Conservation (phyloP, 2,888 invertebrate genomes). For the Leptinotarsa peninsularis region DNA sequence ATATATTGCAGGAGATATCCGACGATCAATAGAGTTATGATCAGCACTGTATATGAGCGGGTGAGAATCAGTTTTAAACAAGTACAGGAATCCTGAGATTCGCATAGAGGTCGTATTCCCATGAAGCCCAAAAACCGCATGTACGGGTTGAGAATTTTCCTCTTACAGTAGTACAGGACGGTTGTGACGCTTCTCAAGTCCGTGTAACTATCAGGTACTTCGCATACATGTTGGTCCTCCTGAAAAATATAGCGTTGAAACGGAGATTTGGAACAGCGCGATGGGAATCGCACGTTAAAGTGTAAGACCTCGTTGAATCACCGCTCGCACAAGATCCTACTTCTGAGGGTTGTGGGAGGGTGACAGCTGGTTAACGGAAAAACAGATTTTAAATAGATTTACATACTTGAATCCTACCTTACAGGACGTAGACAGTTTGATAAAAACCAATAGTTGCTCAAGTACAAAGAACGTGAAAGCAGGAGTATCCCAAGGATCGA, state of each 20-base stretch:
- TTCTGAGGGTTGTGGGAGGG: too few relatives aligned
- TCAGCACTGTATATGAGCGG: conserved; percentile 74
- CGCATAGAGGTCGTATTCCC: conserved; percentile 80
- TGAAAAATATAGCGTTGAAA: not conserved
- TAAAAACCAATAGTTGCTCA: too few relatives aligned
- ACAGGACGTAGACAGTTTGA: too few relatives aligned
- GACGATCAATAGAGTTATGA: conserved; percentile 36
- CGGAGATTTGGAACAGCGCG: not conserved
- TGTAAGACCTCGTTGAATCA: too few relatives aligned
- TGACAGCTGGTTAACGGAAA: too few relatives aligned
- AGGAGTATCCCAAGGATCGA: too few relatives aligned
- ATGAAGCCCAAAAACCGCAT: conserved; percentile 79
- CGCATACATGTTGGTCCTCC: conserved; percentile 3
- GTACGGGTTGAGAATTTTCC: conserved; percentile 84
- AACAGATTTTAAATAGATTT: too few relatives aligned
- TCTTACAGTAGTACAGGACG: conserved; percentile 84
- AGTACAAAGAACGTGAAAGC: too few relatives aligned
- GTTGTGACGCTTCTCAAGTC: conserved; percentile 79
- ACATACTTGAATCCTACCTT: too few relatives aligned
- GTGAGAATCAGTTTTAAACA: conserved; percentile 72
- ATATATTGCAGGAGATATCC: conserved; percentile 67
- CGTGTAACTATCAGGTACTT: conserved; percentile 54
- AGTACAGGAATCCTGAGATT: conserved; percentile 72
- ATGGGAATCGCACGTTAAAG: not conserved
- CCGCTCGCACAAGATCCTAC: too few relatives aligned